A percentile compares a stretch with the other conserved stretches of the same genome.
Conservation (phyloP, 2,888 invertebrate genomes). For the Lycia hirtaria region DNA sequence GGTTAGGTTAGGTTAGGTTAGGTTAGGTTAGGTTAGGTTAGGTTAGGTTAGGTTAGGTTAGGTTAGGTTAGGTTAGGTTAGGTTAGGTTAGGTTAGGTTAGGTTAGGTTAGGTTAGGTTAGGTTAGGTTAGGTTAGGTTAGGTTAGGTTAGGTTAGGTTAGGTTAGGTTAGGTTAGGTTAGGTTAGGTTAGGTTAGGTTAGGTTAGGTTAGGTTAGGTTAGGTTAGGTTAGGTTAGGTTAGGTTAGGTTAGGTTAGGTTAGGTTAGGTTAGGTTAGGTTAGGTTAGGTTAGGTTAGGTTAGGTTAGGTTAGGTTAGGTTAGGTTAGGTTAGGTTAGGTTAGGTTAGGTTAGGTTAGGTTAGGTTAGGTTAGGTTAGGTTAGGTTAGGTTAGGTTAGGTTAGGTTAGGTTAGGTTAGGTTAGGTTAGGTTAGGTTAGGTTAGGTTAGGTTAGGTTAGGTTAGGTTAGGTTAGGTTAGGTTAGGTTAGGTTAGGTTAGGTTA, state of each 20-base stretch:
- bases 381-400: conserved; percentile 22
- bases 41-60: conserved; percentile 26
- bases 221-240: conserved; percentile 22
- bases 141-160: conserved; percentile 29
- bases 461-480: conserved; percentile 32
- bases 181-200: conserved; percentile 9
- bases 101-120: conserved; percentile 23
- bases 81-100: conserved; percentile 30
- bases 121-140: conserved; percentile 12
- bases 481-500: too few species aligned
- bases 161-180: neutral
- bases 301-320: conserved; percentile 14
- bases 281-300: conserved; percentile 11
- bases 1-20: conserved; percentile 25
- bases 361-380: conserved; percentile 8
- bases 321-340: conserved; percentile 14
- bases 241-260: conserved; percentile 21
- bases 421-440: conserved; percentile 30
- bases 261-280: conserved; percentile 30
- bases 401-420: conserved; percentile 27
- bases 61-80: conserved; percentile 30
- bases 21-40: conserved; percentile 28
- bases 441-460: conserved; percentile 32
- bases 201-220: conserved; percentile 24
- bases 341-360: conserved; percentile 14